Base-by-base conservation (phyloP, 2,888 invertebrate genomes). In the Lasius platythorax region DNA sequence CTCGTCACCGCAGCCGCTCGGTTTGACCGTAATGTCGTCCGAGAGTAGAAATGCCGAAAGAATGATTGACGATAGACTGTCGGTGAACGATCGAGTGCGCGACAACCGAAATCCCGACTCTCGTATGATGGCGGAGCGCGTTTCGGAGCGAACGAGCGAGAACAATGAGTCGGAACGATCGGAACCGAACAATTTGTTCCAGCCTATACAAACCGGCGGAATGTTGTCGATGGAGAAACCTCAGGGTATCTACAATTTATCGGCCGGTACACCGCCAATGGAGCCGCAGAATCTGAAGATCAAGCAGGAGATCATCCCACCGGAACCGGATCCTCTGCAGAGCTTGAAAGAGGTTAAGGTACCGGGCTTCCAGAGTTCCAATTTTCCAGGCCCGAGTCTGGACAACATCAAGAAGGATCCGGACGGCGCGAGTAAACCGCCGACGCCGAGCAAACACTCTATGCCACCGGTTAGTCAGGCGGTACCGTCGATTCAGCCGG, bases 271-370 rank as follows among this genome's bases (percentile, higher is more conserved):
- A 1, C 95, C 95, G 12, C 95, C 95, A 0, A 93, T 95, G 93
- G 97, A 97, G 91, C 97, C 97, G 9, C 97, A 97, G 92, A 97
- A 97, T 94, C 95, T 97, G 81, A 97, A 97, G 93, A 97, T 97
- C 50, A 97, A 97, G 92, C 97, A 97, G 91, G 97, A 97, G 94
- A 96, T 96, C 76, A 95, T 96, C 68, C 96, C 96, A 86, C 95
- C 95, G 83, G 95, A 95, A 78, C 95, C 96, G 40, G 97, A 98
- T 95, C 98, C 98, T 3, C 93, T 98, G 87, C 97, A 98, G 92
- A 97, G 97, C 89, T 95, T 98, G 11, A 97, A 97, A 93, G 97
- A 97, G 94, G 97, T 98, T 0, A 97, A 97, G 96, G 97, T 97
- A 11, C 97, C 97, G 58, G 97, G 97, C 53, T 97, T 96, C 93